phyloP scores from a whole-genome alignment of 2,888 invertebrate species.

The Tachina grossa region DNA sequence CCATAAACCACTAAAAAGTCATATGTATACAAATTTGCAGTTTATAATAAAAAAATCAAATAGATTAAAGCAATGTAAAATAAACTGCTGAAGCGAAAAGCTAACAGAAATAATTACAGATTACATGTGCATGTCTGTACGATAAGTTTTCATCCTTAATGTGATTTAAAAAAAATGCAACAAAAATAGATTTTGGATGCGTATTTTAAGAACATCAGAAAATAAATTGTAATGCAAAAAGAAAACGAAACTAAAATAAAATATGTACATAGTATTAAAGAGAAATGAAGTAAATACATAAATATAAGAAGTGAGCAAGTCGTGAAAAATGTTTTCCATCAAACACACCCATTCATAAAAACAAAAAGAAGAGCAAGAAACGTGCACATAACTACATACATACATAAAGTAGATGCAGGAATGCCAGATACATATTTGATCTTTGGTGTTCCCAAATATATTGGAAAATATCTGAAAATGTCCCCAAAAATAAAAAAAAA shows the following conservation, averaged over 20 bases:
- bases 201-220: conserved; percentile 23
- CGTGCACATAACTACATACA: too few species aligned
- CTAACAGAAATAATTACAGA: not conserved
- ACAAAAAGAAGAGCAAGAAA: conserved; percentile 15
- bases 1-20: conserved; percentile 14
- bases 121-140: too few species aligned
- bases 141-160: too few species aligned
- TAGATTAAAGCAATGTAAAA: conserved; percentile 3
- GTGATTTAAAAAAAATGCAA: not conserved
- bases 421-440: too few species aligned
- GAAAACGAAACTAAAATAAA: not conserved
- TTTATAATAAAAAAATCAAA: not conserved
- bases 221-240: not conserved
- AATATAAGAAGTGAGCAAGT: conserved; percentile 27
- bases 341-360: conserved; percentile 62
- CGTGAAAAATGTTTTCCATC: conserved; percentile 25
- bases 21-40: not conserved
- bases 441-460: too few species aligned
- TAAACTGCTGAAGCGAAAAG: conserved; percentile 8
- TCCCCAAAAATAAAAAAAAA: too few species aligned
- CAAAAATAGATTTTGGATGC: not conserved
- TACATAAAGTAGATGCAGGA: not conserved
- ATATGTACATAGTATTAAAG: not conserved
- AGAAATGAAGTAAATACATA: not conserved
- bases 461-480: too few species aligned